A percentile compares a stretch with the other conserved stretches of the same genome.
These are phyloP conservation scores for Bufotes viridis DNA, from an alignment of 2,797 vertebrate species.

Conservation along the genomic window DNA sequence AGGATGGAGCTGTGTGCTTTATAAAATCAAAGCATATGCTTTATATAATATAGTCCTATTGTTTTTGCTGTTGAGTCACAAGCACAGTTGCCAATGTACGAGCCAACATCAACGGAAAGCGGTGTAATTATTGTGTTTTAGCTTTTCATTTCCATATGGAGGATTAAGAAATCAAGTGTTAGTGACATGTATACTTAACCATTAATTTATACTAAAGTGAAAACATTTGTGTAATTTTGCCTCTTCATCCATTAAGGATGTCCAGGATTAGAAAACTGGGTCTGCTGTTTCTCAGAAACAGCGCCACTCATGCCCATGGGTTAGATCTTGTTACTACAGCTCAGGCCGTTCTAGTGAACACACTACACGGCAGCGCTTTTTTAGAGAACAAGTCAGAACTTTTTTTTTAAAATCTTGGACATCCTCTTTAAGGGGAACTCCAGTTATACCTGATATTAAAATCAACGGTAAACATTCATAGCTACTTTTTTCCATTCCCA, in stretches of 20 bases:
- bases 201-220: conserved; percentile 21
- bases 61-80: conserved; percentile 23
- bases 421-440: too few relatives aligned
- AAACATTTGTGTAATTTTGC: conserved; percentile 28
- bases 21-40: conserved; percentile 32
- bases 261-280: background rate
- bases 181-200: conserved; percentile 22
- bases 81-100: conserved; percentile 27
- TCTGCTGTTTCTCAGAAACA: background rate
- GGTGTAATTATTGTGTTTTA: conserved; percentile 41
- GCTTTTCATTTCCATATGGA: conserved; percentile 45
- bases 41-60: background rate
- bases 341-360: too few relatives aligned
- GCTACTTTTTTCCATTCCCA: too few relatives aligned
- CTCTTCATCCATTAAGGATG: background rate
- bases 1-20: background rate
- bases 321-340: too few relatives aligned
- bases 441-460: too few relatives aligned
- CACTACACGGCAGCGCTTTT: too few relatives aligned
- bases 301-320: too few relatives aligned
- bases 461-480: too few relatives aligned
- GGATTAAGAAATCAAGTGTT: conserved; percentile 36
- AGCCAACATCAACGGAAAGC: conserved; percentile 6
- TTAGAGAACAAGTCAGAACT: too few relatives aligned
- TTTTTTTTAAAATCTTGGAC: too few relatives aligned